A percentile compares a stretch with the other conserved stretches of the same genome.
phyloP scores from a whole-genome alignment of 2,113 vertebrate species.

The Cisticola juncidis region DNA sequence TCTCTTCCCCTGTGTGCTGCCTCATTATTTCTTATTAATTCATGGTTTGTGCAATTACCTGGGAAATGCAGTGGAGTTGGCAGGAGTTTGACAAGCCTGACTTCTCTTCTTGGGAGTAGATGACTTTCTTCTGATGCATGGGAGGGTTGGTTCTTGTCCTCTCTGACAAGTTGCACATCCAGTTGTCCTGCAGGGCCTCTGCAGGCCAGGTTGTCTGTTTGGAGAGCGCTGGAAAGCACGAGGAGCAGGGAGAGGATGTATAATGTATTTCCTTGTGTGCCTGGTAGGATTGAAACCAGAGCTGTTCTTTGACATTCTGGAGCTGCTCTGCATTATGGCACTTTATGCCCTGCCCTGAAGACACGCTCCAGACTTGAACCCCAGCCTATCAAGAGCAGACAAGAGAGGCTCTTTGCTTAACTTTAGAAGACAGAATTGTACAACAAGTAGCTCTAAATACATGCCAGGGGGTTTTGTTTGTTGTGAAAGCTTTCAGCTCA shows the following conservation, averaged over 20 bases:
- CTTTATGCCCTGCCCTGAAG: not conserved
- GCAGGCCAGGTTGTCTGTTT: not conserved
- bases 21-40: slow-evolving; percentile 50
- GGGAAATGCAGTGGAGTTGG: not conserved
- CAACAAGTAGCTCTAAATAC: not conserved
- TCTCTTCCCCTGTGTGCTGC: slow-evolving; percentile 12
- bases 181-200: not conserved
- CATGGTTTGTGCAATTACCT: slow-evolving; percentile 27
- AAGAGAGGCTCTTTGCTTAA: not conserved
- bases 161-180: not conserved
- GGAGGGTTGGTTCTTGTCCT: not conserved
- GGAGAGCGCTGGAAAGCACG: not conserved
- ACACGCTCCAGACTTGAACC: not conserved
- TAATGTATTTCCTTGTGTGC: not conserved
- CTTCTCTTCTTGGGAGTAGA: not conserved
- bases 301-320: not conserved
- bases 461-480: not conserved
- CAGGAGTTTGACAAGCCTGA: not conserved
- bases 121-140: not conserved
- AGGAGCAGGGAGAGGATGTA: not conserved
- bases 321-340: not conserved
- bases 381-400: not conserved
- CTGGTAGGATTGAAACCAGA: not conserved
- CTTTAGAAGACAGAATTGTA: not conserved
- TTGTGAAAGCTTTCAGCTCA: not conserved